Conservation (phyloP, 2,888 invertebrate species). For the Melipona beecheii region DNA sequence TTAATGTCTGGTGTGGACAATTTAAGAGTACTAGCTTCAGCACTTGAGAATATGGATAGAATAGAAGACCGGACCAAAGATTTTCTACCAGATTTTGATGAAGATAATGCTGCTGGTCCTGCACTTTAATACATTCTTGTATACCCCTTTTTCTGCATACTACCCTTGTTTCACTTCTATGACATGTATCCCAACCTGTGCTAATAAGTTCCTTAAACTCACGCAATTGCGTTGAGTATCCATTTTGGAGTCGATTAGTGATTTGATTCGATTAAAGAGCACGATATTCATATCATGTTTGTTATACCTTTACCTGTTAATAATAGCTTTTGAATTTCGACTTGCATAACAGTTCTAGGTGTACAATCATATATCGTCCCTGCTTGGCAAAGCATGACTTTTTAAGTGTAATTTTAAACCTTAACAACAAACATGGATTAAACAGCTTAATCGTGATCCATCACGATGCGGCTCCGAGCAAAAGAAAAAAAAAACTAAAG, state of each 20-base stretch:
- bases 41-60: conserved; percentile 87
- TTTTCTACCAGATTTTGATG: conserved; percentile 84
- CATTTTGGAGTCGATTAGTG: conserved; percentile 60
- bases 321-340: conserved; percentile 43
- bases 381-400: conserved; percentile 42
- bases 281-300: conserved; percentile 69
- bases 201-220: conserved; percentile 66
- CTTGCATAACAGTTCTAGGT: conserved; percentile 20
- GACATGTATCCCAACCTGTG: conserved; percentile 56
- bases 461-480: conserved; percentile 36
- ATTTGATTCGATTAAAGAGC: conserved; percentile 56
- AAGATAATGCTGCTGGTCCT: conserved; percentile 85
- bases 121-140: conserved; percentile 81
- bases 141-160: conserved; percentile 52
- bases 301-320: conserved; percentile 64
- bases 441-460: conserved; percentile 24
- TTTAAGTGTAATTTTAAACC: conserved; percentile 40
- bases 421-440: conserved; percentile 31
- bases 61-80: conserved; percentile 85
- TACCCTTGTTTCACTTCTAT: conserved; percentile 49
- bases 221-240: conserved; percentile 32
- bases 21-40: conserved; percentile 87
- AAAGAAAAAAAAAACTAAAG: conserved; percentile 16
- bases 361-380: conserved; percentile 8
- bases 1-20: conserved; percentile 88